phyloP scores from a whole-genome alignment of 2,113 vertebrate species.

The Trichechus manatus region DNA sequence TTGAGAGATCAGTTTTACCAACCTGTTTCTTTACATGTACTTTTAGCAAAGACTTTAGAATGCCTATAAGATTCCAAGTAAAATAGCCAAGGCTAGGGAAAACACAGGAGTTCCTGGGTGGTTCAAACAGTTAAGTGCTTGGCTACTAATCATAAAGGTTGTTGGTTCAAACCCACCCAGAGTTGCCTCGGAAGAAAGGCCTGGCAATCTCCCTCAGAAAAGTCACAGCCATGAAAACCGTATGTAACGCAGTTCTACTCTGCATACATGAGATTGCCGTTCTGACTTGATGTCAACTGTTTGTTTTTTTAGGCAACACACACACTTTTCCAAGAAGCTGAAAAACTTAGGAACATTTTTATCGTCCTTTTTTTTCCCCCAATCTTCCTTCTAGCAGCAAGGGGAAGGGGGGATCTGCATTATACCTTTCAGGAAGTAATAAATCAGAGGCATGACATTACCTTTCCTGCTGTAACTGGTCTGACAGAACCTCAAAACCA shows the following conservation, averaged over 20 bases:
- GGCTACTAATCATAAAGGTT: neutral
- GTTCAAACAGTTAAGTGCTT: neutral
- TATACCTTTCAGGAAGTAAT: neutral
- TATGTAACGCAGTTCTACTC: neutral
- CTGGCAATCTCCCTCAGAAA: neutral
- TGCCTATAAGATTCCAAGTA: neutral
- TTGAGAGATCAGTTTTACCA: conserved; percentile 45
- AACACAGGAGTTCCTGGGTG: neutral
- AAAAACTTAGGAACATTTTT: neutral
- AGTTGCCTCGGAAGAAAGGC: neutral
- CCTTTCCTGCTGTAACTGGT: conserved; percentile 38
- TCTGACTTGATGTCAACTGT: neutral
- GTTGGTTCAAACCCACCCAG: neutral
- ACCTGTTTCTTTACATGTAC: neutral
- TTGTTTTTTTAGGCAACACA: neutral
- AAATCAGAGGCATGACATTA: conserved; percentile 44
- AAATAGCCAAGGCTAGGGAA: neutral
- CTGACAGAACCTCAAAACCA: neutral
- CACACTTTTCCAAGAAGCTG: neutral
- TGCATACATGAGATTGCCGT: neutral
- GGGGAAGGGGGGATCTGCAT: neutral
- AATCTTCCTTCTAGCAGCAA: neutral
- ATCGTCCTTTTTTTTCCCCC: neutral
- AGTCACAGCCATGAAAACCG: neutral
- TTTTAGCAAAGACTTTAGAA: conserved; percentile 47